These are phyloP conservation scores for Malurus alboscapulatus DNA, from an alignment of 2,113 vertebrate species.

Conservation along the genomic window DNA sequence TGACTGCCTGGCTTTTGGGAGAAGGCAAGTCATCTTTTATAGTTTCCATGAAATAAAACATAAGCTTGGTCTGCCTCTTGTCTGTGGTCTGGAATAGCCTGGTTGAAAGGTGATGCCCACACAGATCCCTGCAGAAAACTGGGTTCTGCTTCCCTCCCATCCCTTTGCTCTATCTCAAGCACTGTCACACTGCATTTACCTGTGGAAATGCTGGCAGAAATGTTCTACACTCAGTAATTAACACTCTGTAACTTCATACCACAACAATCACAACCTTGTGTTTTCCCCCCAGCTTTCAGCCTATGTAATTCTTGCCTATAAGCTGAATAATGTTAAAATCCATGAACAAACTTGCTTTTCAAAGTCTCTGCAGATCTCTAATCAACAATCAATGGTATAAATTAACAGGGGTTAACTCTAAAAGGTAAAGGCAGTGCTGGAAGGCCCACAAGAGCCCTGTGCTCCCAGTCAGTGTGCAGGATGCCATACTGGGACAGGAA, in stretches of 20 bases:
- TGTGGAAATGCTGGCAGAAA: background rate
- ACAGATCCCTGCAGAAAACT: background rate
- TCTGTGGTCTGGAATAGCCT: background rate
- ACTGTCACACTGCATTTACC: background rate
- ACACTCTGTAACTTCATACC: background rate
- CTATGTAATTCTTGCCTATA: accelerated
- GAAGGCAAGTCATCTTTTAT: background rate
- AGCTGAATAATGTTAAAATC: background rate
- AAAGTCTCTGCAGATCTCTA: background rate
- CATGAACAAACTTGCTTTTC: background rate
- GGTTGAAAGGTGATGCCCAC: background rate
- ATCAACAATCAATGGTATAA: background rate
- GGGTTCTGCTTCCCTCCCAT: background rate
- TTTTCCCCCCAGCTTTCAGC: background rate
- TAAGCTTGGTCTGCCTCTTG: background rate
- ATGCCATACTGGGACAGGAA: background rate
- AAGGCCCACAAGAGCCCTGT: background rate
- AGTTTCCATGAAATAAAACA: background rate
- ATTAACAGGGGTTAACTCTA: background rate
- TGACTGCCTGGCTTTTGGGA: background rate
- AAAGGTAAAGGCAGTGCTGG: background rate
- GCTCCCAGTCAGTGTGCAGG: background rate
- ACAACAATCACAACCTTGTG: accelerated
- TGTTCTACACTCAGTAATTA: background rate
- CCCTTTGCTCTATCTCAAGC: background rate